Percentiles rank a stretch among this genome's conserved stretches.
These are phyloP conservation scores for Erythrolamprus reginae DNA, from an alignment of 2,113 vertebrate genomes.

Conservation along the genomic window DNA sequence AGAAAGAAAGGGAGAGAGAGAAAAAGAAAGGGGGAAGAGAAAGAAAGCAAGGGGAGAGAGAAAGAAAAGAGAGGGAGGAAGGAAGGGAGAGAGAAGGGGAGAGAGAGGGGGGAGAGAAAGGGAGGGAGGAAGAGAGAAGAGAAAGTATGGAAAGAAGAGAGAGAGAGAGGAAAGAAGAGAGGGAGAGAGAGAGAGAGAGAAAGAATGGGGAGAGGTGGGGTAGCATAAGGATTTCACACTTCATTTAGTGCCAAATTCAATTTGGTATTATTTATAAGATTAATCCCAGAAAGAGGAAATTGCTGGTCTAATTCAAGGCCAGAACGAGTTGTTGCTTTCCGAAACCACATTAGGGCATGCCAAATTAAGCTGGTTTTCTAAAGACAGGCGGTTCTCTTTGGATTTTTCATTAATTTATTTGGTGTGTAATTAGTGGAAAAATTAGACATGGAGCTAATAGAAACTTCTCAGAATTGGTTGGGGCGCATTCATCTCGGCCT, in stretches of 20 bases:
- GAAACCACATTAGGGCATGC: conserved; percentile 43
- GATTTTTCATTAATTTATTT: conserved; percentile 61
- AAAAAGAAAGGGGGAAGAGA: accelerated
- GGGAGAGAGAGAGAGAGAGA: no score
- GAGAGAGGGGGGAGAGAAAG: no score
- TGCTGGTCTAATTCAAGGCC: conserved; percentile 36
- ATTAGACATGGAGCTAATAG: conserved; percentile 33
- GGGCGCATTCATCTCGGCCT: conserved; percentile 28
- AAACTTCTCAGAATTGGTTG: conserved; percentile 33
- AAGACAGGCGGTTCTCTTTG: conserved; percentile 39
- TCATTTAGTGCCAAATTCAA: conserved; percentile 43
- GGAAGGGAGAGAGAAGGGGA: no score
- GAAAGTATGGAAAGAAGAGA: no score
- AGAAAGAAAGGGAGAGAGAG: no score
- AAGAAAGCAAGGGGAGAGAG: no score
- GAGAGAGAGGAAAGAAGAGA: no score
- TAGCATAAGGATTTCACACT: conserved; percentile 49
- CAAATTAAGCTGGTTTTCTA: conserved; percentile 56
- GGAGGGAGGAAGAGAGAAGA: no score
- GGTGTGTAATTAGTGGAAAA: conserved; percentile 51
- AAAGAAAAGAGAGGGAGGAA: no score
- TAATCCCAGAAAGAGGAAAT: conserved; percentile 46
- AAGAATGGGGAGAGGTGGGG: background rate
- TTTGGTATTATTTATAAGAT: conserved; percentile 40
- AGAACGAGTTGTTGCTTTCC: conserved; percentile 43